Evolutionary conservation across 2,797 vertebrate genomes (phyloP), one percentile per base, ranked within the genome.

Genomic region (Picus viridis): DNA sequence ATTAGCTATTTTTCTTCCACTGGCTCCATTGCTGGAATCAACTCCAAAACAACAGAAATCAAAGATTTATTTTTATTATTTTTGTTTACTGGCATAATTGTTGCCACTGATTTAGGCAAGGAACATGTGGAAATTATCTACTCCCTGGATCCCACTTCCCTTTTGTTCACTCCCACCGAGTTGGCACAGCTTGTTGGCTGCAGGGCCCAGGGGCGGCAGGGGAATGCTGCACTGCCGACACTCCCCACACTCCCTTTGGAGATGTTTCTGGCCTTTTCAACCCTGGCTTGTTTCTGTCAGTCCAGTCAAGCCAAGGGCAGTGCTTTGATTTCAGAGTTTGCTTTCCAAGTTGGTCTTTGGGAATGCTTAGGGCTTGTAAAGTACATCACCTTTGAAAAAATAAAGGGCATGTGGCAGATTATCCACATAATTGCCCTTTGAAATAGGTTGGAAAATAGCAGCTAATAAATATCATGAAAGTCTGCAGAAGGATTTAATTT

Each of bases 261-360:
- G 84, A 82, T 3, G 2, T 26, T 74, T 58, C 61, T 93, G 88
- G 36, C 93, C 84, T 94, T 94, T 95, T 96, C 91, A 94, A 95
- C 89, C 63, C 74, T 65, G 57, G 39, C 39, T 82, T 83, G 36
- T 73, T 94, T 68, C 82, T 95, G 17, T 65, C 26, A 51, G 76
- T 49, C 59, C 76, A 67, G 54, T 85, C 69, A 88, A 70, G 34
- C 63, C 43, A 45, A 84, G 63, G 70, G 45, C 58, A 89, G 58
- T 0, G 0, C 64, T 74, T 29, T 65, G 34, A 11, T 24, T 58
- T 64, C 3, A 1, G 49, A 54, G 45, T 65, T 88, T 3, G 2
- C 47, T 73, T 51, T 91, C 74, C 36, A 45, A 29, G 6, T 14
- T 32, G 19, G 43, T 58, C 62, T 73, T 74, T 2, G 13, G 76